These are phyloP conservation scores for Stegophylla sp. DNA, from an alignment of 2,888 invertebrate species.

Conservation along the genomic window DNA sequence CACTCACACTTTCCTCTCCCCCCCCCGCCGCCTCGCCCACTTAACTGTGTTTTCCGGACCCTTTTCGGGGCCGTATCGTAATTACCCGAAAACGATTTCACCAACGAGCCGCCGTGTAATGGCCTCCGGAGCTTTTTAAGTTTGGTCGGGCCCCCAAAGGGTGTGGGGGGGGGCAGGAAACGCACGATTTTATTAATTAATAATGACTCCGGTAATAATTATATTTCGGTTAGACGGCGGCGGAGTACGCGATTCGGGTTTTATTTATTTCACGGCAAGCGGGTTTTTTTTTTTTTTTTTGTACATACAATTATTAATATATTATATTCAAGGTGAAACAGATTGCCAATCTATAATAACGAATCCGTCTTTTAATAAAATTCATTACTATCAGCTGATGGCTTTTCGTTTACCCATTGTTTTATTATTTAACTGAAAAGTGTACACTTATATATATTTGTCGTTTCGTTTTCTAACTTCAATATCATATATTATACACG, in stretches of 20 bases:
- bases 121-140: conserved; percentile 39
- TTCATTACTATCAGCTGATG: too few relatives aligned
- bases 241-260: neutral
- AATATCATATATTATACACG: too few relatives aligned
- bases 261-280: conserved; percentile 24
- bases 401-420: too few relatives aligned
- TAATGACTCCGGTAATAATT: conserved; percentile 48
- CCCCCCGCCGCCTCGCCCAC: neutral
- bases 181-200: conserved; percentile 50
- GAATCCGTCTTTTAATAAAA: neutral
- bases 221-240: conserved; percentile 22
- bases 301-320: too few relatives aligned
- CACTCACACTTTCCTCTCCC: neutral
- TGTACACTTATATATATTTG: too few relatives aligned
- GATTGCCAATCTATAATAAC: too few relatives aligned
- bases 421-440: too few relatives aligned
- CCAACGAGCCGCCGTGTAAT: conserved; percentile 23
- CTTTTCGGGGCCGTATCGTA: conserved; percentile 36
- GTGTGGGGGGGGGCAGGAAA: conserved; percentile 20
- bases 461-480: too few relatives aligned
- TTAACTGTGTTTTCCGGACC: conserved; percentile 45
- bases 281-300: neutral
- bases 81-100: conserved; percentile 55
- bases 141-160: too few relatives aligned
- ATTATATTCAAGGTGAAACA: too few relatives aligned